phyloP scores from a whole-genome alignment of 2,888 invertebrate species.

The Adelphocoris suturalis region DNA sequence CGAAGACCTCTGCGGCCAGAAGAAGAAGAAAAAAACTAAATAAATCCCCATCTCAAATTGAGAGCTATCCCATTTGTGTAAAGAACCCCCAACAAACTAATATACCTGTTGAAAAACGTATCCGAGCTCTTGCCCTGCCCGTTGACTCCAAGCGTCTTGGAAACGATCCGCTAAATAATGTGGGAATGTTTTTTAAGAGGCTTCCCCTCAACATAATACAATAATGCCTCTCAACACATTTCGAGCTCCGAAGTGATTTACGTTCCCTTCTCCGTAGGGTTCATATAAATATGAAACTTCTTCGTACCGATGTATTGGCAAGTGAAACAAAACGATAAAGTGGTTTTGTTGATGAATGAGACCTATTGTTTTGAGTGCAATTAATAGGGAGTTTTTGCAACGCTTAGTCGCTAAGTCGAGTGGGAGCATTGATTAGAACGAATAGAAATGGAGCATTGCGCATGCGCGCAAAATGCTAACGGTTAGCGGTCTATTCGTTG shows the following conservation, averaged over 20 bases:
- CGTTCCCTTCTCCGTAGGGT: not conserved
- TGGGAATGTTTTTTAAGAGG: constrained; percentile 67
- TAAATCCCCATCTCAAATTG: constrained; percentile 70
- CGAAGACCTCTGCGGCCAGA: not conserved
- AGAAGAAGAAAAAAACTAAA: constrained; percentile 39
- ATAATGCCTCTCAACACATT: constrained; percentile 69
- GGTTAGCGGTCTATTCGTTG: too few species aligned
- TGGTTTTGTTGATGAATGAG: too few species aligned
- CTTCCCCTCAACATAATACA: constrained; percentile 62
- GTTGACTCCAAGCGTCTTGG: constrained; percentile 24
- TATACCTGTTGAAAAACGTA: constrained; percentile 61
- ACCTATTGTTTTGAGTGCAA: too few species aligned
- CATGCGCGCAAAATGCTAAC: too few species aligned
- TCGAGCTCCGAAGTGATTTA: constrained; percentile 56
- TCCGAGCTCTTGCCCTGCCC: constrained; percentile 15
- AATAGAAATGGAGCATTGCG: too few species aligned
- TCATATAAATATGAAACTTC: not conserved
- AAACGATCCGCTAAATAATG: constrained; percentile 67
- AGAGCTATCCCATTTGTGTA: constrained; percentile 71
- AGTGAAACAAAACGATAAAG: too few species aligned
- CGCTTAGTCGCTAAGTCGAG: too few species aligned
- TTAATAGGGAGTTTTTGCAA: too few species aligned
- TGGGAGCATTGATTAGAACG: too few species aligned
- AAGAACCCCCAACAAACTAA: constrained; percentile 71
- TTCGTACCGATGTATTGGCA: not conserved